Conservation (phyloP, 2,888 invertebrate species). For the Pterostichus niger region DNA sequence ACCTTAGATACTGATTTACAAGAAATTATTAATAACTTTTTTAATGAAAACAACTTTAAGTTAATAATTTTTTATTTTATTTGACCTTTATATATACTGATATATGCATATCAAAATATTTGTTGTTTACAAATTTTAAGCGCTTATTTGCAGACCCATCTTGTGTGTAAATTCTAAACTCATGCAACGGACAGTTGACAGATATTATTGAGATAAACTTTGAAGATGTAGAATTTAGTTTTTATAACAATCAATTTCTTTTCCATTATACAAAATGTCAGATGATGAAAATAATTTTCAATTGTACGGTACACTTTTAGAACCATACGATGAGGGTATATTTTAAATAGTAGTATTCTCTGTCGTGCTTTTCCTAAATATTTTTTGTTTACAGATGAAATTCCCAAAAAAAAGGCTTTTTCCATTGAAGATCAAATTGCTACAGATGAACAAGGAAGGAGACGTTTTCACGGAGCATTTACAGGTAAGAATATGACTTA, state of each 20-base stretch:
- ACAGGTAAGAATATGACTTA: conserved; percentile 85
- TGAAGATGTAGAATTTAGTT: background rate
- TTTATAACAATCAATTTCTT: background rate
- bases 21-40: background rate
- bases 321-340: conserved; percentile 91
- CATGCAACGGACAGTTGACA: background rate
- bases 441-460: conserved; percentile 91
- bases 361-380: conserved; percentile 15
- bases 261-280: conserved; percentile 71
- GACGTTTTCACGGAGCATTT: conserved; percentile 98
- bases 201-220: background rate
- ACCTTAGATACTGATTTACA: background rate
- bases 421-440: conserved; percentile 92
- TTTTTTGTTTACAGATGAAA: conserved; percentile 82
- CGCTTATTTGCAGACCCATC: background rate
- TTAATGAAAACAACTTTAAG: too few species aligned
- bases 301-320: conserved; percentile 89
- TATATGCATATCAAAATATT: background rate
- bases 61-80: too few species aligned
- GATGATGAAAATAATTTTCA: conserved; percentile 83
- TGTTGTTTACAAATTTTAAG: background rate
- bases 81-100: too few species aligned
- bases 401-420: conserved; percentile 89
- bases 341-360: conserved; percentile 54
- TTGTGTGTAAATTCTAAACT: background rate